Evolutionary conservation across 2,113 vertebrate species (phyloP), one percentile per base, ranked within the genome.

Genomic region (Gymnobelideus leadbeateri): DNA sequence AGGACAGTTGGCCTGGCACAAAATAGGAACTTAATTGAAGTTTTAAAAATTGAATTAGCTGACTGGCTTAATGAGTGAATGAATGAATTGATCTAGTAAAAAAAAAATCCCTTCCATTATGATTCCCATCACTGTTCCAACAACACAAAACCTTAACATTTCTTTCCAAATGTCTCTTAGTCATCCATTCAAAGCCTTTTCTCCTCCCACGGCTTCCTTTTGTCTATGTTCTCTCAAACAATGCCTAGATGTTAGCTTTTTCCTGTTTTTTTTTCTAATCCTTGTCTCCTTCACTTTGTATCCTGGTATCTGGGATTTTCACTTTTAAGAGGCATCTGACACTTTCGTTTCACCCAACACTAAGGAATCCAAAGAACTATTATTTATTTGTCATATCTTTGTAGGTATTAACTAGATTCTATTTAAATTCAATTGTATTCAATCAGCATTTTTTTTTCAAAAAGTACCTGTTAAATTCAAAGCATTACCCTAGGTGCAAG

Each of bases 251-350:
- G 53, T 90, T 84, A 84, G 89, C 95, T 90, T 91, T 91, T n/a
- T 51, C 43, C 57, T 84, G 51, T n/a, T 8, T 89, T 91, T 91
- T 49, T 51, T 54, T 68, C 52, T 68, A 6, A 16, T 49, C 95
- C 95, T 95, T 89, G 26, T 54, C 93, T 94, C 91, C 51, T 93
- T 95, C 93, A 21, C 91, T 97, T 91, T 91, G 28, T 91, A 46
- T 46, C 93, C 94, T 93, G 94, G 31, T 93, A 68, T 53, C 91
- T 93, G 37, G 25, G 37, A 61, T 91, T 92, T 93, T 55, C 43
- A 23, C 46, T 95, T 96, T 84, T 93, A 93, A 49, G 92, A 94
- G 49, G 90, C 89, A 92, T 89, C 91, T 89, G 93, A 8, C 91
- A 50, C 92, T 92, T 97, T 95, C 26, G 92, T 91, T 95, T 95